Base-by-base conservation (phyloP, 1,140 invertebrate genomes). In the Polypedilum vanderplanki region DNA sequence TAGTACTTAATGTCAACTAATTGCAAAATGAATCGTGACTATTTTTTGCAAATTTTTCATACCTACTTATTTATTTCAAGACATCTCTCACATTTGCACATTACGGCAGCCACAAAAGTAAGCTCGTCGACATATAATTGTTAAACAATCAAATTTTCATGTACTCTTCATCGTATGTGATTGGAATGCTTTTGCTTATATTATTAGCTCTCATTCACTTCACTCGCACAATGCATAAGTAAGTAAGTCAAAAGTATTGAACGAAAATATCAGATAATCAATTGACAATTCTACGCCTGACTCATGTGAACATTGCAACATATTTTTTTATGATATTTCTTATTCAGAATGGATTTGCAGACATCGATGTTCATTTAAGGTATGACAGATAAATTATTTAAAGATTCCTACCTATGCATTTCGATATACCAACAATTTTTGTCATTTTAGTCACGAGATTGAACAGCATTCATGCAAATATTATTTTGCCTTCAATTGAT, bases 61-160 rank as follows among this genome's bases (percentile, higher is more conserved):
- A 33, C 24, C 24, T 57, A 57, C 46, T 57, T 57, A 46, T 57
- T 9, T 57, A 4, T 57, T 57, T 12, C 46, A 57, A 57, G n/a
- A 15, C 12, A 12, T n/a, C 12, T n/a, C 12, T 57, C 46, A 57
- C 46, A 57, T 57, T 57, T 57, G 46, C 46, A 57, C 46, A 57
- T 15, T 57, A 15, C 12, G n/a, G 46, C n/a, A n/a, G 12, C 46
- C 15, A 5, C 24, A 33, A 1, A 33, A 5, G n/a, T n/a, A 33
- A 33, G 5, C 24, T 33, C 24, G 24, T 33, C 24, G 24, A 33
- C 24, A 33, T 33, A 57, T 57, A 57, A 57, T 57, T 57, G 46
- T 57, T 57, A 57, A 57, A 57, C 46, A 57, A 57, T 57, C 46
- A 57, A 57, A 57, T 57, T 57, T 57, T 57, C 46, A 57, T 57